Conservation (phyloP, 2,113 vertebrate species). For the Melanocharis versteri region DNA sequence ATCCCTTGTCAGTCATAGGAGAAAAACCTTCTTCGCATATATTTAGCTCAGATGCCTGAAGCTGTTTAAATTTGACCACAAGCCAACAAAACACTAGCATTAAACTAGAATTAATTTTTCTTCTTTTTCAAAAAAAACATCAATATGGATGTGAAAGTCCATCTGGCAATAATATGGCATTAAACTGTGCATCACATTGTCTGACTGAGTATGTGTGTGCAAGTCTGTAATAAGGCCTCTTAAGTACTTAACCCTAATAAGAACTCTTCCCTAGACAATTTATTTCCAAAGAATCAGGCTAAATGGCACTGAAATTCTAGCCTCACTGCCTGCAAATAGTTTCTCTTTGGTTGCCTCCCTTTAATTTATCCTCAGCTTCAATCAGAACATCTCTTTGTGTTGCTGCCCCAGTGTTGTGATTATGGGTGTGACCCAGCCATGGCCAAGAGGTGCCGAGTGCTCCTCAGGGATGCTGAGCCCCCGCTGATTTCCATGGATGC, state of each 20-base stretch:
- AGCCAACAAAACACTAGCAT: background rate
- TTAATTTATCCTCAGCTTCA: slow-evolving; percentile 50
- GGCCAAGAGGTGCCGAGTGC: background rate
- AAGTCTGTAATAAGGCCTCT: background rate
- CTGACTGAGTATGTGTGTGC: background rate
- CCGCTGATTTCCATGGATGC: background rate
- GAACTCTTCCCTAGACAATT: background rate
- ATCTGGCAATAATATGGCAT: background rate
- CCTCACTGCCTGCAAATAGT: background rate
- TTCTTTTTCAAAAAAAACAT: background rate
- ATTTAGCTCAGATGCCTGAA: background rate
- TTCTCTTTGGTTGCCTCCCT: slow-evolving; percentile 40
- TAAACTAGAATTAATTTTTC: background rate
- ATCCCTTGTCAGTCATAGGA: background rate
- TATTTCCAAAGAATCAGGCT: slow-evolving; percentile 20
- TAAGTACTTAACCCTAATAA: background rate
- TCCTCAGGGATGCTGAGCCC: background rate
- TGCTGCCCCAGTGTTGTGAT: background rate
- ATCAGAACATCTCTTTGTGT: slow-evolving; percentile 6
- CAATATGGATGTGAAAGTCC: background rate
- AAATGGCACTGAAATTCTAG: background rate
- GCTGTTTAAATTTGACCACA: background rate
- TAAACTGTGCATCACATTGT: background rate
- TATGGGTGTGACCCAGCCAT: background rate
- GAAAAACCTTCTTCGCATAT: background rate